phyloP scores from a whole-genome alignment of 2,113 vertebrate genomes.

The Sinosuthora webbiana region DNA sequence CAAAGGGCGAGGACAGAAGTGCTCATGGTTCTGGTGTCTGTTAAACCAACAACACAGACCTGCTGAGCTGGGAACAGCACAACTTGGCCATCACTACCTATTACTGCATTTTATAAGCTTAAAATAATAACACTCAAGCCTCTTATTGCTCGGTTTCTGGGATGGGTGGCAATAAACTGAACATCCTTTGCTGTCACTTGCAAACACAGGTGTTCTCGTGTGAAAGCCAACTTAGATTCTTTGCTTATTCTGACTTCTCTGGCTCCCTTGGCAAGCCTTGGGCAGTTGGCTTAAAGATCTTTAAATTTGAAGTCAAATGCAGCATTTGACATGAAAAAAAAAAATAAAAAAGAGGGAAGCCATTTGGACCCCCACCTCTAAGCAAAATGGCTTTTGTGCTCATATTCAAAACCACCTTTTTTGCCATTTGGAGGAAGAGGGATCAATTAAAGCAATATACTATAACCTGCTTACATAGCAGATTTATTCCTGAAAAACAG shows the following conservation, averaged over 20 bases:
- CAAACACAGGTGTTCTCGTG: neutral
- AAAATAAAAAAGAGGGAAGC: neutral
- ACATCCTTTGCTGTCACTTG: neutral
- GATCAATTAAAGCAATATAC: slow-evolving; percentile 8
- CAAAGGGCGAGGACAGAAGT: neutral
- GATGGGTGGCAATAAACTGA: neutral
- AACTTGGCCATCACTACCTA: neutral
- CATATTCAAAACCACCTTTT: neutral
- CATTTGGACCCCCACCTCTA: too few species aligned
- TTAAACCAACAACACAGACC: neutral
- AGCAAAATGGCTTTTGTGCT: neutral
- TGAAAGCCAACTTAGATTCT: neutral
- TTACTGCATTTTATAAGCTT: neutral
- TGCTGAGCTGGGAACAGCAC: neutral
- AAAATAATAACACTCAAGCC: neutral
- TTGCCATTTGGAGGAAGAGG: neutral
- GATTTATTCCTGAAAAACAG: slow-evolving; percentile 8
- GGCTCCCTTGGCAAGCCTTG: neutral
- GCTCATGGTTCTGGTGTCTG: rapidly evolving
- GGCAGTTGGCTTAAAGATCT: neutral
- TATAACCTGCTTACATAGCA: slow-evolving; percentile 45
- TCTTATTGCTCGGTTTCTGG: neutral
- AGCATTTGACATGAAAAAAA: neutral
- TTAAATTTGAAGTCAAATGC: neutral
- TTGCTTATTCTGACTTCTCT: neutral